Evolutionary conservation across 2,113 vertebrate genomes (phyloP).

Genomic region (Pelecanus crispus): DNA sequence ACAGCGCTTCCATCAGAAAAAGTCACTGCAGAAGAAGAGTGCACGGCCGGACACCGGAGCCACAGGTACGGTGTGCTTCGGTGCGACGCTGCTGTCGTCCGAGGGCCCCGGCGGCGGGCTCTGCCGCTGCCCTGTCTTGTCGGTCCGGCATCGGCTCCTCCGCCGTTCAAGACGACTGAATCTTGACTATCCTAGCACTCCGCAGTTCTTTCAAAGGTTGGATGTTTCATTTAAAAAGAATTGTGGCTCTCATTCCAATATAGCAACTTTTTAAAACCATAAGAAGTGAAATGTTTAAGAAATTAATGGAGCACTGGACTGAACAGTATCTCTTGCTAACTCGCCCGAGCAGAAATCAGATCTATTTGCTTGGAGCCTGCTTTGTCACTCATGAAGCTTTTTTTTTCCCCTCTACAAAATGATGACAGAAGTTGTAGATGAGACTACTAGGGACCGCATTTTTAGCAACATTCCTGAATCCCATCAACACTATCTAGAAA

Average conservation of each 20-base stretch:
- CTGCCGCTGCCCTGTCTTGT: accelerated
- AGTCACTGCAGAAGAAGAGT: background rate
- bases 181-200: accelerated
- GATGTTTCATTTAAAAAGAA: background rate
- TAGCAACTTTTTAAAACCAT: accelerated
- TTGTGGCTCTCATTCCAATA: accelerated
- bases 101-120: background rate
- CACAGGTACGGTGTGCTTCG: accelerated
- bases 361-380: background rate
- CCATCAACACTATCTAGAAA: background rate
- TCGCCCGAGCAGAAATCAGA: no score
- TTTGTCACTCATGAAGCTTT: background rate
- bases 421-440: no score
- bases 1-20: background rate
- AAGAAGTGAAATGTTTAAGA: accelerated
- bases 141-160: background rate
- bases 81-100: background rate
- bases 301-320: accelerated
- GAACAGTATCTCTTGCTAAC: background rate
- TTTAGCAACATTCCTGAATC: background rate
- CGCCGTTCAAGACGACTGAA: accelerated
- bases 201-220: accelerated
- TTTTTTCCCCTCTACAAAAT: background rate
- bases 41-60: background rate
- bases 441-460: accelerated